A percentile compares a stretch with the other conserved stretches of the same genome.
Conservation (phyloP, 2,888 invertebrate species). For the Melinaea menophilus region DNA sequence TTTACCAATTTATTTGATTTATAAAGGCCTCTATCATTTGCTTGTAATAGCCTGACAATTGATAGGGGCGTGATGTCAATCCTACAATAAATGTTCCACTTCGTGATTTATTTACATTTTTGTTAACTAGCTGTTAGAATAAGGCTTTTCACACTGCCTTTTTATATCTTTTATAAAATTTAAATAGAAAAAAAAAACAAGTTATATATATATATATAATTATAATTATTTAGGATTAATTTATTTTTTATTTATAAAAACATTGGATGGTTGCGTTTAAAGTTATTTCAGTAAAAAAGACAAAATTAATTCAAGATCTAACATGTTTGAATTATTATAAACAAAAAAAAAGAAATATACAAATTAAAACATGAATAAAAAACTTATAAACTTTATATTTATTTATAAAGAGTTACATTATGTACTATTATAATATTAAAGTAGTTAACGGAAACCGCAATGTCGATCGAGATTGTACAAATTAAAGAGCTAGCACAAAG, state of each 20-base stretch:
- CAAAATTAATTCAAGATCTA: too few relatives aligned
- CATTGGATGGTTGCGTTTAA: too few relatives aligned
- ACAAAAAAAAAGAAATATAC: not conserved
- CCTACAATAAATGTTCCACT: conserved; percentile 1
- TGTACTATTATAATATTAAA: conserved; percentile 16
- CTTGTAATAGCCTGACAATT: not conserved
- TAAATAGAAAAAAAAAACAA: too few relatives aligned
- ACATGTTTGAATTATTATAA: not conserved
- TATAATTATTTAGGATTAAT: too few relatives aligned
- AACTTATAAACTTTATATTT: not conserved
- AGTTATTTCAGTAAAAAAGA: too few relatives aligned
- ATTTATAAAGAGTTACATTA: not conserved
- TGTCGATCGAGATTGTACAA: conserved; percentile 47
- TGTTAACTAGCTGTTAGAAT: conserved; percentile 4
- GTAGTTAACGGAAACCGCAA: conserved; percentile 49
- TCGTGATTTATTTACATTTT: conserved; percentile 7
- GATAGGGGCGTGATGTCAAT: not conserved
- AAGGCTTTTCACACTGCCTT: not conserved
- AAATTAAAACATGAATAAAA: not conserved
- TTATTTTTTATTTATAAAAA: too few relatives aligned
- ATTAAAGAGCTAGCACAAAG: conserved; percentile 49
- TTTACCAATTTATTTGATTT: conserved; percentile 3
- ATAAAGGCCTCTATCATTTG: conserved; percentile 2
- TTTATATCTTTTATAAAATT: not conserved
- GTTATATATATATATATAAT: too few relatives aligned